phyloP scores from a whole-genome alignment of 2,797 vertebrate species.

The Acanthornis magna region DNA sequence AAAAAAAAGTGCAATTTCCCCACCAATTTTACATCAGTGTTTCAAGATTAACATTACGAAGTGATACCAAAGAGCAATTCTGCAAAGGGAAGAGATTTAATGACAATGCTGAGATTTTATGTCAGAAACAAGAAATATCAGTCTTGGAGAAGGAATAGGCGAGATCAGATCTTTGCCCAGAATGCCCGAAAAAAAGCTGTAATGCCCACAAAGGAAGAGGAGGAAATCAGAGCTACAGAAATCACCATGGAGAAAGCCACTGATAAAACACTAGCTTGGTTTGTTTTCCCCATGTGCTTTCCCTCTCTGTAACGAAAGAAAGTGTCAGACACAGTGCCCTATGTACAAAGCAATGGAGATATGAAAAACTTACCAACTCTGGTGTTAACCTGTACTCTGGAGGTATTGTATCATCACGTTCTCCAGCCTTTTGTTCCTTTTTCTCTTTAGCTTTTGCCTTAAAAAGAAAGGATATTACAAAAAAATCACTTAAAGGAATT shows the following conservation, averaged over 20 bases:
- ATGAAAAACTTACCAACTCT: slow-evolving; percentile 34
- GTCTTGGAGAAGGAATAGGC: background rate
- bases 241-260: background rate
- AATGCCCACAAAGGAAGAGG: background rate
- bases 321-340: background rate
- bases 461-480: background rate
- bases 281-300: background rate
- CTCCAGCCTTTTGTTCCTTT: slow-evolving; percentile 68
- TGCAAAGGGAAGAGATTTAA: background rate
- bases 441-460: slow-evolving; percentile 76
- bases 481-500: background rate
- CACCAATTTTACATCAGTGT: background rate
- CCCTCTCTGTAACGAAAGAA: background rate
- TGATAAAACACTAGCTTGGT: background rate
- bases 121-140: background rate
- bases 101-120: background rate
- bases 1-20: background rate
- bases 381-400: slow-evolving; percentile 68
- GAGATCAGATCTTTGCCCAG: background rate
- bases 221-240: background rate
- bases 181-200: background rate
- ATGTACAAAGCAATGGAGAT: background rate
- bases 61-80: background rate
- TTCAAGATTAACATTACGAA: background rate
- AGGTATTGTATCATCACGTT: slow-evolving; percentile 71